These are phyloP conservation scores for Carcinoscorpius rotundicauda DNA, from an alignment of 1,140 invertebrate genomes.

Conservation along the genomic window DNA sequence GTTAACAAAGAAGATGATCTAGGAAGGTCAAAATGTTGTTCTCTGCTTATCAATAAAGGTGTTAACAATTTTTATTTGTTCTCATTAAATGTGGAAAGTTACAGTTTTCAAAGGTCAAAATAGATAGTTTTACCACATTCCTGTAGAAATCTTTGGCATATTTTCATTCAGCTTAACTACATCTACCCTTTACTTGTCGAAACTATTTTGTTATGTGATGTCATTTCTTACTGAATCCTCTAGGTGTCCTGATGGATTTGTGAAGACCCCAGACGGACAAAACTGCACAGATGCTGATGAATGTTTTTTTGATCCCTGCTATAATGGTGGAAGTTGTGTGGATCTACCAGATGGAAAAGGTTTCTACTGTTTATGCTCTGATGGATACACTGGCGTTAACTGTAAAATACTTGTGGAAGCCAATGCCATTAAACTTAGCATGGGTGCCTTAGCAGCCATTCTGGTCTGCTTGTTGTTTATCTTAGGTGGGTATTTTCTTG, in stretches of 20 bases:
- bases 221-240: too few relatives aligned
- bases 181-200: too few relatives aligned
- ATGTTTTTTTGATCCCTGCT: constrained; percentile 78
- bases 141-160: too few relatives aligned
- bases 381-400: constrained; percentile 84
- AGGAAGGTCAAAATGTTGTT: too few relatives aligned
- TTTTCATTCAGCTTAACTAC: constrained; percentile 4
- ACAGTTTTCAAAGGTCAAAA: too few relatives aligned
- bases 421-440: constrained; percentile 29
- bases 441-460: constrained; percentile 85
- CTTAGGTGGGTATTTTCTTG: constrained; percentile 56
- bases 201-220: too few relatives aligned
- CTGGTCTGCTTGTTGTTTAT: constrained; percentile 88
- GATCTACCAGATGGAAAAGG: constrained; percentile 47
- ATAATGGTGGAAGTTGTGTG: constrained; percentile 46
- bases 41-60: too few relatives aligned
- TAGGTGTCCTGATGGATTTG: constrained; percentile 81
- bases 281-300: constrained; percentile 89
- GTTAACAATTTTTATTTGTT: too few relatives aligned
- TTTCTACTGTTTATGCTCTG: constrained; percentile 48
- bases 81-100: too few relatives aligned
- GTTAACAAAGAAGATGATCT: too few relatives aligned
- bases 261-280: constrained; percentile 74
- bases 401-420: constrained; percentile 38
- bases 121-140: too few relatives aligned